Evolutionary conservation across 1,140 invertebrate species (phyloP).

Genomic region (Pseudomyrmex sp.): DNA sequence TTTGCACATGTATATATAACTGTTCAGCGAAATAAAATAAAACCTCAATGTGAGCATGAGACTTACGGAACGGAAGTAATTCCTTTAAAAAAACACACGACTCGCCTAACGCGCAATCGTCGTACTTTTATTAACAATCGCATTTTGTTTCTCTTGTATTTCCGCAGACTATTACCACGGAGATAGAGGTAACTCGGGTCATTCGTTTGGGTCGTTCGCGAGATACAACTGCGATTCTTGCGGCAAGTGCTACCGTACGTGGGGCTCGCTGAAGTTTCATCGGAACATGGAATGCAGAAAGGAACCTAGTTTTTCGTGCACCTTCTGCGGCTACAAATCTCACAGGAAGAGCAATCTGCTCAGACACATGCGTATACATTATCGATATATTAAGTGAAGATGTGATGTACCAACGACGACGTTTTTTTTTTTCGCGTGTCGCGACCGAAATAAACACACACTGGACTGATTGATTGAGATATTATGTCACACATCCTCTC

Average conservation of each 20-base stretch:
- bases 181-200: not conserved
- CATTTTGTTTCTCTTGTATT: constrained; percentile 45
- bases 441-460: constrained; percentile 13
- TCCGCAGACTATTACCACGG: constrained; percentile 48
- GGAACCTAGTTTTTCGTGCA: constrained; percentile 78
- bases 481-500: too few relatives aligned
- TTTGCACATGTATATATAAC: not conserved
- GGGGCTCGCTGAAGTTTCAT: constrained; percentile 76
- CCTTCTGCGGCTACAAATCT: constrained; percentile 67
- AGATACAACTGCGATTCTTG: constrained; percentile 41
- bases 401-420: too few relatives aligned
- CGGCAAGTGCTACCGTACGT: constrained; percentile 49
- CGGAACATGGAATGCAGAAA: constrained; percentile 80
- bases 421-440: too few relatives aligned
- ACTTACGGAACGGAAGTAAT: not conserved
- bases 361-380: constrained; percentile 48
- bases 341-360: constrained; percentile 55
- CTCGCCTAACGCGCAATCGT: not conserved
- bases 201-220: constrained; percentile 1
- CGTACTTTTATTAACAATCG: constrained; percentile 4
- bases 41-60: not conserved
- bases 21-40: constrained; percentile 15
- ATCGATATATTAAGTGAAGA: not conserved
- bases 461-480: too few relatives aligned
- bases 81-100: constrained; percentile 14